Evolutionary conservation across 2,888 invertebrate species (phyloP), one percentile per base, ranked within the genome.

Genomic region (Oligia fasciuncula): DNA sequence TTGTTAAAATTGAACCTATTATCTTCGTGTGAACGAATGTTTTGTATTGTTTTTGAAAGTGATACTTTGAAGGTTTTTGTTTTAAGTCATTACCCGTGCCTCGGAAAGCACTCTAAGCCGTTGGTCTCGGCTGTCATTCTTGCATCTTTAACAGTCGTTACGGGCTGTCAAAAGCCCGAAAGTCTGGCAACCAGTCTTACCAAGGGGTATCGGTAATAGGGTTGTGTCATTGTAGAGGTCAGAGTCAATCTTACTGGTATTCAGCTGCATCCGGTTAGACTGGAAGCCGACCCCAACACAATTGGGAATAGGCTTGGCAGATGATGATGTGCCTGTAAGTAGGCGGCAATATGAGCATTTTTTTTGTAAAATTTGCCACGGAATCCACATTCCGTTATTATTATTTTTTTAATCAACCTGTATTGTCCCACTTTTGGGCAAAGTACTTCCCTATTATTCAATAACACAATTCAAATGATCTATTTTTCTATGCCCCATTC

Each of bases 11-110:
- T 57, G 11, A 23, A 46, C 6, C 5, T 29, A 66, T 67, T 75
- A 79, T 65, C 57, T 70, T 6, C 66, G 67, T 70, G 63, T 17
- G 69, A 86, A 76, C 1, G 0, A 35, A 62, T 46, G 29, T 73
- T 74, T 77, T 81, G 46, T 54, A 5, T 46, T 71, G n/a, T 63
- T 40, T 43, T 70, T 73, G 35, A 75, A 73, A 83, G 23, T 51
- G 69, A 60, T 73, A 62, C 40, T 29, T n/a, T 51, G 4, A 14
- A 13, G 43, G n/a, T 69, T 70, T 60, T 73, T 51, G 2, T 23
- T 62, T 70, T 23, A 46, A 43, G 14, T 2, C 23, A n/a, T 57
- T 57, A n/a, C 13, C 11, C n/a, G n/a, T 57, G n/a, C n/a, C n/a
- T 60, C n/a, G 4, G 57, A 57, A 23, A 23, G 57, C 57, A 57